These are phyloP conservation scores for Hydrotaea cyrtoneurina DNA, from an alignment of 2,888 invertebrate genomes.

Conservation along the genomic window DNA sequence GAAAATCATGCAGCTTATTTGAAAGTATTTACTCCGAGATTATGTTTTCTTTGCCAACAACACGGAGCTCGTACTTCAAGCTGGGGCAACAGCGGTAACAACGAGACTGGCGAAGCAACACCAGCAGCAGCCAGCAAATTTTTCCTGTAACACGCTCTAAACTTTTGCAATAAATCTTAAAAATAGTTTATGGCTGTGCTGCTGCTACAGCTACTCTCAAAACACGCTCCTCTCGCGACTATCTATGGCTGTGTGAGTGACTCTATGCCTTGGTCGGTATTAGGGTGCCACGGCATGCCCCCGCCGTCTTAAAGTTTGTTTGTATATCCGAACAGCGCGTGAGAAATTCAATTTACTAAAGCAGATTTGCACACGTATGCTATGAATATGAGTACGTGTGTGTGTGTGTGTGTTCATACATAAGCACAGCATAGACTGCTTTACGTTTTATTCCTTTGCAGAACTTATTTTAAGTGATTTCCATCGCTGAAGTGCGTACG, in stretches of 20 bases:
- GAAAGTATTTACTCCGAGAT: slow-evolving; percentile 66
- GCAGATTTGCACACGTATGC: slow-evolving; percentile 67
- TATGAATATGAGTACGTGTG: slow-evolving; percentile 56
- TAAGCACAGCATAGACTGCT: neutral
- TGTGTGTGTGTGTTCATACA: neutral
- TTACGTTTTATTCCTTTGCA: slow-evolving; percentile 33
- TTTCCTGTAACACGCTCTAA: slow-evolving; percentile 66
- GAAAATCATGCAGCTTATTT: slow-evolving; percentile 66
- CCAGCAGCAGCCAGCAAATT: slow-evolving; percentile 55
- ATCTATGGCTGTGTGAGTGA: neutral
- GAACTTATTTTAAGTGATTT: slow-evolving; percentile 59
- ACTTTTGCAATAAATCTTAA: slow-evolving; percentile 68
- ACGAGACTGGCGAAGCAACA: slow-evolving; percentile 42
- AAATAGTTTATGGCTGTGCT: slow-evolving; percentile 66
- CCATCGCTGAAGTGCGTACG: slow-evolving; percentile 24
- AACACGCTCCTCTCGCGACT: neutral
- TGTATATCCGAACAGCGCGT: slow-evolving; percentile 60
- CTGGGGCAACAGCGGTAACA: slow-evolving; percentile 47
- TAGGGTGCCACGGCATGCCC: neutral
- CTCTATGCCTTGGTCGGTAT: slow-evolving; percentile 16
- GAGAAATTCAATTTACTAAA: slow-evolving; percentile 67
- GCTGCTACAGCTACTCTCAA: slow-evolving; percentile 29
- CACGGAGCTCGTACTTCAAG: slow-evolving; percentile 33
- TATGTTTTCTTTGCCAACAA: slow-evolving; percentile 56
- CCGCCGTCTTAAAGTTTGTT: slow-evolving; percentile 28